Evolutionary conservation across 2,797 vertebrate genomes (phyloP), one percentile per base, ranked within the genome.

Genomic region (Pseudomugil tenellus): DNA sequence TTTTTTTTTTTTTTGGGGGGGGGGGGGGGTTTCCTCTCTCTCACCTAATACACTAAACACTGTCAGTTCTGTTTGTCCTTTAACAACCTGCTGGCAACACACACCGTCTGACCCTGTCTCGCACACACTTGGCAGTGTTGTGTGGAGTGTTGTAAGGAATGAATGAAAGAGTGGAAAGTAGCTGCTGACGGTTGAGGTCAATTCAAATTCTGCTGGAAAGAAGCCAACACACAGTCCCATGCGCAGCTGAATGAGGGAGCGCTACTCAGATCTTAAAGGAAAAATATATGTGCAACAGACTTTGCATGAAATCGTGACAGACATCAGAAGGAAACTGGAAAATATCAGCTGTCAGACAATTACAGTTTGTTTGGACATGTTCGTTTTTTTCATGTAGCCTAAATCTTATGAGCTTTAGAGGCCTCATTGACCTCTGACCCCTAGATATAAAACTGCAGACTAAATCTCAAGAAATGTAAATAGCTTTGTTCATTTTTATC

Each of bases 131-230:
- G 61, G 75, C 70, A 26, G 55, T 13, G 34, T 35, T 67, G 13
- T 76, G 72, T 48, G 41, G 48, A 67, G 56, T 21, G 74, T 34
- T 77, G 65, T 72, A 48, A 74, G 57, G 56, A 75, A 75, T 78
- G 76, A 83, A 84, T 70, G 74, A 76, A 83, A 78, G 64, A 77
- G 76, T 68, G 73, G 52, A 84, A 83, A 88, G 81, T 69, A 70
- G 77, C 48, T 39, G 29, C 35, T 74, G 78, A 85, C 70, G 68
- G 79, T 85, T 85, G 70, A 69, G 73, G 72, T 80, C 54, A 32
- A 82, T 81, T 83, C 52, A 84, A 71, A 84, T 67, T 76, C 67
- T 59, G 48, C 52, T 81, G 81, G 78, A 79, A 48, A 77, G 4
- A 3, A 72, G 60, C 84, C 76, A 74, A 55, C 12, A 32, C 63